Conservation (phyloP, 2,888 invertebrate genomes). For the Cactoblastis cactorum region DNA sequence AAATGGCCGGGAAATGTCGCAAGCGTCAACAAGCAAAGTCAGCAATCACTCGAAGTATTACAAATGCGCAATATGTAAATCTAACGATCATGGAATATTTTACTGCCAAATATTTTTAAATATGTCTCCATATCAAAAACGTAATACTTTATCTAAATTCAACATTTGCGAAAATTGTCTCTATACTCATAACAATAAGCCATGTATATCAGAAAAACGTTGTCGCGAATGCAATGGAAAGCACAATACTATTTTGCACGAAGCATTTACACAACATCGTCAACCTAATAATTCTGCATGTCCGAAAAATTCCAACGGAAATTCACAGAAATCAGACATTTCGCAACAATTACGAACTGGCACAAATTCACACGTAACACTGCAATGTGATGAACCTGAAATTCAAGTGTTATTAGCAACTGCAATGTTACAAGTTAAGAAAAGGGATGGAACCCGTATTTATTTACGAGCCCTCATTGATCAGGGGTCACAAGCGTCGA, state of each 20-base stretch:
- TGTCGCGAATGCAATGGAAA: conserved; percentile 13
- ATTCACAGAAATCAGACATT: background rate
- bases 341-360: too few species aligned
- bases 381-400: too few species aligned
- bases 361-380: too few species aligned
- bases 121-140: background rate
- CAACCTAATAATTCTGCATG: background rate
- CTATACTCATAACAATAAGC: conserved; percentile 9
- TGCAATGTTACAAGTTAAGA: too few species aligned
- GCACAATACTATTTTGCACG: conserved; percentile 15
- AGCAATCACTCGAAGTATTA: background rate
- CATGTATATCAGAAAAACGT: conserved; percentile 11
- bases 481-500: too few species aligned
- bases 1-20: too few species aligned
- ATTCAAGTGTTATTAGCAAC: too few species aligned
- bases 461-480: too few species aligned
- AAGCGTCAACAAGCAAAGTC: too few species aligned
- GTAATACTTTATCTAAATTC: conserved; percentile 9
- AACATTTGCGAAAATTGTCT: conserved; percentile 16
- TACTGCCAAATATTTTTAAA: background rate
- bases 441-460: too few species aligned
- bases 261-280: conserved; percentile 1
- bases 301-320: background rate
- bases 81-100: background rate
- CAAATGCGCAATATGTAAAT: background rate